A percentile compares a stretch with the other conserved stretches of the same genome.
Evolutionary conservation across 92 coral and sea anemone species (phyloP).

Genomic region (Scolanthus callimorphus): DNA sequence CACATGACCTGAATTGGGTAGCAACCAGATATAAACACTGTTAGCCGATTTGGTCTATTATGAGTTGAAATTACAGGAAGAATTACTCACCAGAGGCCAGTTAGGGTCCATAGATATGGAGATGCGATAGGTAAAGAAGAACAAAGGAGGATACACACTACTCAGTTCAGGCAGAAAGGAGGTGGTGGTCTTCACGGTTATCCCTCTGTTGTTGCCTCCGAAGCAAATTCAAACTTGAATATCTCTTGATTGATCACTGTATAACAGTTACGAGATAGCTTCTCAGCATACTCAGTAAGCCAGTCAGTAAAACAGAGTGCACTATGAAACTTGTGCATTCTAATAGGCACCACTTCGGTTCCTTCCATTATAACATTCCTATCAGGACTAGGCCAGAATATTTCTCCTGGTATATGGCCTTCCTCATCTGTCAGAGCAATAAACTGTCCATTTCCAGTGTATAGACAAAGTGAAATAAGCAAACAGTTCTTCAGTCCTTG

Average conservation of each 20-base stretch:
- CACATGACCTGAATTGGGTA: no score
- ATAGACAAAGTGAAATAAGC: slow-evolving; percentile 80
- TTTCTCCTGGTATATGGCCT: slow-evolving; percentile 80
- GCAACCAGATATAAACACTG: no score
- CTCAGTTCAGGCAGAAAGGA: slow-evolving; percentile 94
- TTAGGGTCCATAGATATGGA: slow-evolving; percentile 85
- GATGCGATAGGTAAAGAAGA: slow-evolving; percentile 95
- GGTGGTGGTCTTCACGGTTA: slow-evolving; percentile 79
- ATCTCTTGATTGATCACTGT: slow-evolving; percentile 81
- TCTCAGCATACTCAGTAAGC: slow-evolving; percentile 75
- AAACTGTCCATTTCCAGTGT: slow-evolving; percentile 92
- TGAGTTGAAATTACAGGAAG: no score
- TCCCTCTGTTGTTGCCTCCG: slow-evolving; percentile 58
- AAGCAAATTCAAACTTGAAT: slow-evolving; percentile 73
- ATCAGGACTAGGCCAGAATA: slow-evolving; percentile 93
- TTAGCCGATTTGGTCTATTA: no score
- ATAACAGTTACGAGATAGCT: slow-evolving; percentile 58
- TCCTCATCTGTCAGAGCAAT: slow-evolving; percentile 84
- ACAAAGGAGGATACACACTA: slow-evolving; percentile 85
- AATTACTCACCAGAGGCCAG: slow-evolving; percentile 72
- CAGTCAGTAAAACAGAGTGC: slow-evolving; percentile 72
- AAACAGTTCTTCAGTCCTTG: slow-evolving; percentile 80
- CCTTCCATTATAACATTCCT: slow-evolving; percentile 43
- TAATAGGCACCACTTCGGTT: slow-evolving; percentile 38
- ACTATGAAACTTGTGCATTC: slow-evolving; percentile 82